Evolutionary conservation across 2,888 invertebrate species (phyloP).

Genomic region (Drosophila gaucha): DNA sequence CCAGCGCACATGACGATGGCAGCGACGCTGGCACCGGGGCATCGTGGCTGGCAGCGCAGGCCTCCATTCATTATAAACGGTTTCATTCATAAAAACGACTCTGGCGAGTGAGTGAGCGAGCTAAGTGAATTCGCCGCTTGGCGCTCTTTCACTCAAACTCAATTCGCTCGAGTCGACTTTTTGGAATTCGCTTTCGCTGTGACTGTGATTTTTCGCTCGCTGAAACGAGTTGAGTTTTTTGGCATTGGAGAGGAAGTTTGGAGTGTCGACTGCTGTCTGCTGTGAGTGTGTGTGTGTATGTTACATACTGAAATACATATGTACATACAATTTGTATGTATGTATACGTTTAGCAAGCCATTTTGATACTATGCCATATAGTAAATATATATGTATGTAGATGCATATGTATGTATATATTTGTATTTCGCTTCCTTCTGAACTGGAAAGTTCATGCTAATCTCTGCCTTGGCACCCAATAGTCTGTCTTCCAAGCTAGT

Average conservation of each 20-base stretch:
- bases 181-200: slow-evolving; percentile 32
- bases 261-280: slow-evolving; percentile 41
- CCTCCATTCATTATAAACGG: slow-evolving; percentile 82
- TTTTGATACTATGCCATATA: slow-evolving; percentile 55
- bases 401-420: slow-evolving; percentile 22
- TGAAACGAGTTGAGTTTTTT: slow-evolving; percentile 53
- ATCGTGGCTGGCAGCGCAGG: slow-evolving; percentile 51
- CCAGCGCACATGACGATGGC: slow-evolving; percentile 42
- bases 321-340: slow-evolving; percentile 22
- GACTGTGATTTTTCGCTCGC: slow-evolving; percentile 26
- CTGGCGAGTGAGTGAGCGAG: slow-evolving; percentile 52
- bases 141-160: slow-evolving; percentile 45
- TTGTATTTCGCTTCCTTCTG: slow-evolving; percentile 56
- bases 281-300: slow-evolving; percentile 14
- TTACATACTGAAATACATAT: slow-evolving; percentile 28
- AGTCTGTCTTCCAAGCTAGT: slow-evolving; percentile 41
- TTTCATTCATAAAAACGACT: slow-evolving; percentile 83
- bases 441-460: slow-evolving; percentile 66
- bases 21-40: slow-evolving; percentile 55
- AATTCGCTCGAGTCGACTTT: slow-evolving; percentile 39
- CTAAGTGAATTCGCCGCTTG: slow-evolving; percentile 43
- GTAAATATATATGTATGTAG: slow-evolving; percentile 14
- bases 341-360: slow-evolving; percentile 53
- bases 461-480: slow-evolving; percentile 57
- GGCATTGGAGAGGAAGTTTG: slow-evolving; percentile 63